Evolutionary conservation across 2,113 vertebrate species (phyloP), one percentile per base, ranked within the genome.

Genomic region (Otocyon megalotis): DNA sequence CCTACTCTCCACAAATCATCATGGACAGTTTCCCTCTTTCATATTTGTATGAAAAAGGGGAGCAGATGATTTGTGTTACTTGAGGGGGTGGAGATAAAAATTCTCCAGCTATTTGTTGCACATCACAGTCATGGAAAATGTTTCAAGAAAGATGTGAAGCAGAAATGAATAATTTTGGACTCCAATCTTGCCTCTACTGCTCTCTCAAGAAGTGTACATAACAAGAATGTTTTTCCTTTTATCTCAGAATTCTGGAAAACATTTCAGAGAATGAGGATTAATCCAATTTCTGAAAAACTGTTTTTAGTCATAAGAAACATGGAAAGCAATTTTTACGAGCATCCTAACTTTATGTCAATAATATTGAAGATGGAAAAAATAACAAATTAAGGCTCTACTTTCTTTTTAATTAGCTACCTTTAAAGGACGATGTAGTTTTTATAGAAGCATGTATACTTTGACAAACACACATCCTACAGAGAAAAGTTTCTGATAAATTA

Each of bases 71-170:
- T 91, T 88, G 71, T 94, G 93, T 87, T 94, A 71, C 93, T 96
- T 98, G 97, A 98, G 89, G 82, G 83, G 96, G 94, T 93, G 93
- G 97, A 97, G 94, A 97, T 95, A 98, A 98, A 98, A 98, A 98
- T 98, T 96, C 87, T 22, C 69, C 35, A 94, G 89, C 86, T 98
- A 97, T 98, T 98, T 97, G 90, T 97, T 94, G 50, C 53, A 97
- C 30, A 91, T 89, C 88, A 93, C 26, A 94, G 43, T 48, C 88
- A 94, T 8, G 32, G 37, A 63, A 96, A 98, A 97, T 65, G 62
- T 92, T 98, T 97, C 26, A 94, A 98, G 89, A 90, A 95, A 94
- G 81, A 97, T 48, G 26, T 86, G 92, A 97, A 96, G 74, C 60
- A 76, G 58, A 97, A 97, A 92, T 93, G 93, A 97, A 97, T 95